Base-by-base conservation (phyloP, 2,888 invertebrate species). In the Tolmerus cingulatus region DNA sequence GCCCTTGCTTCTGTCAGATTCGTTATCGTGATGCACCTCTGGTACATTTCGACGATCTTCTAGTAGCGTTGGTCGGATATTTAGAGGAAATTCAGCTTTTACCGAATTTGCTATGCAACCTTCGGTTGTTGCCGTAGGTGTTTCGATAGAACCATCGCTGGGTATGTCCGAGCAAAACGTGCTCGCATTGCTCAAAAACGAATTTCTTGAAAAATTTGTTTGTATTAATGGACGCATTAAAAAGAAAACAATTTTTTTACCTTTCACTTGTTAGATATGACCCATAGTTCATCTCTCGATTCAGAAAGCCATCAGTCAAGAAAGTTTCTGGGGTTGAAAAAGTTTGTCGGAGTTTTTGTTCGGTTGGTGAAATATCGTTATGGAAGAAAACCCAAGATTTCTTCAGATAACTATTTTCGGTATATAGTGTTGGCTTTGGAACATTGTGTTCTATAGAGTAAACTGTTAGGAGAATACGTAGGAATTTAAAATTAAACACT, bases 131-230 rank as follows among this genome's bases (percentile, higher is more conserved):
- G 74, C 9, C 8, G 19, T 84, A 8, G 84, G n/a, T 66, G 84
- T 84, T 66, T 23, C 40, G 84, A 66, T 84, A 43, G 37, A 77
- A 3, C 23, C 81, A 89, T 92, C 92, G 19, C 91, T 88, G 0
- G 92, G 92, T 9, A 92, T 88, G 30, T 92, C 92, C 1, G 92
- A 92, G 77, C 92, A 91, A 88, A 92, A 92, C 85, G 91, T 92
- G 86, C 92, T 92, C 74, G 92, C 91, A 79, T 90, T 91, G 87
- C 91, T 91, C 43, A 90, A 88, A 82, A 90, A 89, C 30, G 90
- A 90, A 86, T 90, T 90, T 88, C 91, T 90, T 40, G 9, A 40
- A 66, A 43, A 23, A 77, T 23, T 34, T 5, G 0, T 34, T 76
- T 30, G 2, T 4, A 76, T 37, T n/a, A 57, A 37, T 30, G 1